Evolutionary conservation across 2,888 invertebrate genomes (phyloP).

Genomic region (Diaphora mendica): DNA sequence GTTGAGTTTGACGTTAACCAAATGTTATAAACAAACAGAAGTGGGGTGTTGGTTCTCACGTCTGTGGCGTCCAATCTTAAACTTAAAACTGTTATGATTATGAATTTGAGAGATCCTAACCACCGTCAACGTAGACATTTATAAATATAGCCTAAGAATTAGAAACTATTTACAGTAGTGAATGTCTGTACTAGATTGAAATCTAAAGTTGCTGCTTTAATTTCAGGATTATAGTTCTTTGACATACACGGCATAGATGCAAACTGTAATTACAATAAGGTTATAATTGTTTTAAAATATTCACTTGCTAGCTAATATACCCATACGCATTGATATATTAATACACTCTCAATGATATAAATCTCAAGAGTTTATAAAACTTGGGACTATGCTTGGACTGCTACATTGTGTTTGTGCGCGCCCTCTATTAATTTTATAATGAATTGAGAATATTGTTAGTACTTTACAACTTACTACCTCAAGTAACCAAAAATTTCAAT

Average conservation of each 20-base stretch:
- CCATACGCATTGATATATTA: too few species aligned
- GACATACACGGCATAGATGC: background rate
- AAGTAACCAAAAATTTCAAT: background rate
- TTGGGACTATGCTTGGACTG: too few species aligned
- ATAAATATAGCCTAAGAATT: constrained; percentile 37
- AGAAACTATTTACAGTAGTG: background rate
- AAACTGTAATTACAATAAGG: background rate
- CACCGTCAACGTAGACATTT: constrained; percentile 37
- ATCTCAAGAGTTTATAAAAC: background rate
- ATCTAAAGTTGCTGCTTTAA: background rate
- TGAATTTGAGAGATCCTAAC: constrained; percentile 45
- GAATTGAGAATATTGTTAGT: background rate
- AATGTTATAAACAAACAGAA: constrained; percentile 61
- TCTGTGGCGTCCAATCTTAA: constrained; percentile 50
- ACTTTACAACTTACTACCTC: background rate
- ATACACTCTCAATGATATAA: too few species aligned
- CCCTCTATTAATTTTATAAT: background rate
- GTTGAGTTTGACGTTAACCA: constrained; percentile 58
- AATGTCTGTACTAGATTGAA: background rate
- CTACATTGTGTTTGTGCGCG: background rate
- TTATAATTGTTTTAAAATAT: background rate
- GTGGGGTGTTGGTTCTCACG: constrained; percentile 57
- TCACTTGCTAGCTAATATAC: background rate
- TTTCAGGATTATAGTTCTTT: background rate
- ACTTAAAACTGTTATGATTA: constrained; percentile 54